These are phyloP conservation scores for Phylloscopus trochilus DNA, from an alignment of 2,113 vertebrate genomes.

Conservation along the genomic window DNA sequence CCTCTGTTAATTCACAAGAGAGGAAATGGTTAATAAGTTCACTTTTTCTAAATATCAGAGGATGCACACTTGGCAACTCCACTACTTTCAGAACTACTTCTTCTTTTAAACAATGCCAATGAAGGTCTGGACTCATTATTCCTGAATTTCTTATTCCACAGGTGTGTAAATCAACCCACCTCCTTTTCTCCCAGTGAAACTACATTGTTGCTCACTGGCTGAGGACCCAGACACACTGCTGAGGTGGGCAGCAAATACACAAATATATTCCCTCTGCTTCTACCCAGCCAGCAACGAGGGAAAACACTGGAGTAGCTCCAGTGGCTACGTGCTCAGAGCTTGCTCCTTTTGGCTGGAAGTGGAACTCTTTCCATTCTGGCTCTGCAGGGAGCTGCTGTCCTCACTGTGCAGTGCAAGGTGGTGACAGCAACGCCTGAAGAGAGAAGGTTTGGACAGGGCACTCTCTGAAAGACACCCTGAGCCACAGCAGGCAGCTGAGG, in stretches of 20 bases:
- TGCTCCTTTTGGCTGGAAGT: background rate
- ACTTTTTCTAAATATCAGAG: background rate
- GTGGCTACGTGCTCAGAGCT: background rate
- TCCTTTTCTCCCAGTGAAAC: background rate
- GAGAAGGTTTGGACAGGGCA: background rate
- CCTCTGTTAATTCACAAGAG: background rate
- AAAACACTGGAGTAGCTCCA: background rate
- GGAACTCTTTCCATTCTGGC: background rate
- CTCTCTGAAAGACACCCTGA: background rate
- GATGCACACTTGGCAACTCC: background rate
- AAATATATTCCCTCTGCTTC: background rate
- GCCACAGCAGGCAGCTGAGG: background rate
- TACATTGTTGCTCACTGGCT: background rate
- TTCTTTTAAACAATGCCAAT: background rate
- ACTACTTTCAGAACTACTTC: background rate
- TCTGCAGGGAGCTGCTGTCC: background rate
- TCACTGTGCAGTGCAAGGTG: background rate
- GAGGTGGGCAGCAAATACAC: background rate
- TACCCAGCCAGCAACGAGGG: background rate
- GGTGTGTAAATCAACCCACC: background rate
- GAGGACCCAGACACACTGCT: background rate
- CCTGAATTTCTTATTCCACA: background rate
- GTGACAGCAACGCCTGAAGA: background rate
- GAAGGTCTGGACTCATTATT: background rate
- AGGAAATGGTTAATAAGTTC: background rate